Conservation (phyloP, 1,140 invertebrate species). For the Drosophila carrolli region DNA sequence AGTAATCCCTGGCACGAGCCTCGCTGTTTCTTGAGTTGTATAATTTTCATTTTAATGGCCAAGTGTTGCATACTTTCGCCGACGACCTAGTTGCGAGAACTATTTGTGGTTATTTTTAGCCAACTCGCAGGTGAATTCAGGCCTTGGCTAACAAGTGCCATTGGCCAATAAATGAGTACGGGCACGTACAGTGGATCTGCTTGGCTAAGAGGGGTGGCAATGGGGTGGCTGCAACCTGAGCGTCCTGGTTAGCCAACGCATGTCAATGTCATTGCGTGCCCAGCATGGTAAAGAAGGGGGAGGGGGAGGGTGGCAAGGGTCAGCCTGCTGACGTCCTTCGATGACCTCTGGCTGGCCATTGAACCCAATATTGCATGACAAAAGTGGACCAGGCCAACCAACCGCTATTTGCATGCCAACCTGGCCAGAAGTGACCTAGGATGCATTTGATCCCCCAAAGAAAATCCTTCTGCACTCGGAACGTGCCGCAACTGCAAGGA, state of each 20-base stretch:
- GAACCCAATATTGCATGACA: slow-evolving; percentile 29
- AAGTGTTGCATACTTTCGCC: slow-evolving; percentile 33
- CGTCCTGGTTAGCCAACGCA: slow-evolving; percentile 6
- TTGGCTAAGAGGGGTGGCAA: neutral
- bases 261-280: slow-evolving; percentile 50
- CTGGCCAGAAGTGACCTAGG: slow-evolving; percentile 30
- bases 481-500: slow-evolving; percentile 34
- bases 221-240: neutral
- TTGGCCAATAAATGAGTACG: slow-evolving; percentile 47
- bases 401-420: slow-evolving; percentile 44
- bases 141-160: slow-evolving; percentile 42
- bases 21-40: neutral
- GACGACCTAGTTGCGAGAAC: slow-evolving; percentile 51
- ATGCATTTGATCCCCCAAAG: neutral
- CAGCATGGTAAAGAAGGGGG: slow-evolving; percentile 1
- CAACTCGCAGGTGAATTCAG: slow-evolving; percentile 10
- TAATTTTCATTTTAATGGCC: slow-evolving; percentile 2
- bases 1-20: slow-evolving; percentile 19
- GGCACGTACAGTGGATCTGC: slow-evolving; percentile 33
- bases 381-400: slow-evolving; percentile 32
- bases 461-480: slow-evolving; percentile 21
- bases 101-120: slow-evolving; percentile 34
- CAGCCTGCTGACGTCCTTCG: slow-evolving; percentile 36
- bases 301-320: neutral
- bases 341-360: slow-evolving; percentile 33